phyloP scores from a whole-genome alignment of 2,888 invertebrate genomes.

The Protonemura montana region DNA sequence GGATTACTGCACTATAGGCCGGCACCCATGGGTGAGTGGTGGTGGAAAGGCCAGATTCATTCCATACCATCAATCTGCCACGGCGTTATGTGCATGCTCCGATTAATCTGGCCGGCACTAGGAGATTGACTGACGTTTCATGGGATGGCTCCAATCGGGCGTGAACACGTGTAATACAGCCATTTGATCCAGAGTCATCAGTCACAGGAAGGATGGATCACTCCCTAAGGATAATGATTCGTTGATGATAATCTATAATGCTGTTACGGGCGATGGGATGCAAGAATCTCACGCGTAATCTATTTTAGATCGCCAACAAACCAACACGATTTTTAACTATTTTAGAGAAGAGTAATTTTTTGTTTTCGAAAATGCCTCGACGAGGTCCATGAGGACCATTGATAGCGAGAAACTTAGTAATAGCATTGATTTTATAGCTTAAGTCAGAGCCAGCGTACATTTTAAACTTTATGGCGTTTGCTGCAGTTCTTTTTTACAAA shows the following conservation, averaged over 20 bases:
- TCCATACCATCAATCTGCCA: slow-evolving; percentile 37
- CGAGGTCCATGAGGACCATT: too few species aligned
- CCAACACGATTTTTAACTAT: too few species aligned
- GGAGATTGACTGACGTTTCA: slow-evolving; percentile 20
- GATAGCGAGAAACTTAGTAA: too few species aligned
- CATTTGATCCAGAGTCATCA: background rate
- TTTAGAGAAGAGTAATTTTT: too few species aligned
- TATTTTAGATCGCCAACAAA: background rate
- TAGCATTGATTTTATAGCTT: too few species aligned
- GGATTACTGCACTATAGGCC: slow-evolving; percentile 13
- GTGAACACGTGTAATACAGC: slow-evolving; percentile 17
- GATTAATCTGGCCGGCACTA: slow-evolving; percentile 24
- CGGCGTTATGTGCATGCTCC: slow-evolving; percentile 7
- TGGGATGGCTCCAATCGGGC: slow-evolving; percentile 29
- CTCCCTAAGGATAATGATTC: background rate
- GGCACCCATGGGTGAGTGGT: slow-evolving; percentile 18
- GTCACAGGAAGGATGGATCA: slow-evolving; percentile 4
- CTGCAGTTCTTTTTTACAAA: too few species aligned
- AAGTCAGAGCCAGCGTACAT: too few species aligned
- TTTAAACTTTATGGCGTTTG: too few species aligned
- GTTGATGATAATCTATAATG: background rate
- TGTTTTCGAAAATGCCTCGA: too few species aligned
- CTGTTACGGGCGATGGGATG: too few species aligned
- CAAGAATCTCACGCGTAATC: background rate
- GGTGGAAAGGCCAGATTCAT: slow-evolving; percentile 18